Base-by-base conservation (phyloP, 2,888 invertebrate species). In the Andrena chrysosceles region DNA sequence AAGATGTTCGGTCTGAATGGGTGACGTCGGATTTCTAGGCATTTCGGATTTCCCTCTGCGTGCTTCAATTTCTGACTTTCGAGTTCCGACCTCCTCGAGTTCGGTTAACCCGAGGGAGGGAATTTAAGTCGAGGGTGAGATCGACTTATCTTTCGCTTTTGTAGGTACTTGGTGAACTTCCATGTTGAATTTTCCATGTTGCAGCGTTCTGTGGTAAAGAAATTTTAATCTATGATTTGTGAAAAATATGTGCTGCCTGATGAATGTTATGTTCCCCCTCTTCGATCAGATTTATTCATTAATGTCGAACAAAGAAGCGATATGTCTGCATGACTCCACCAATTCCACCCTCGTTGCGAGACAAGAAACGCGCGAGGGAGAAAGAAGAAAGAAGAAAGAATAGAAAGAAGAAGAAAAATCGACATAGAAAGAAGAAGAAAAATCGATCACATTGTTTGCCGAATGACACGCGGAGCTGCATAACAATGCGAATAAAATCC, bases 361-460 rank as follows among this genome's bases (percentile, higher is more conserved):
- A n/a, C 31, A n/a, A 62, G 31, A 56, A 31, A 42, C 16, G 13
- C 59, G 29, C n/a, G 0, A 10, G 59, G 13, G 42, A 23, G 23
- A 1, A 8, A 26, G 26, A n/a, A n/a, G n/a, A n/a, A n/a, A n/a
- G n/a, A n/a, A n/a, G n/a, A n/a, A n/a, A n/a, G n/a, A n/a, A 26
- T 42, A 4, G 42, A 42, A 42, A 26, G 2, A 2, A 3, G 8
- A 13, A 23, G 23, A 56, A 56, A 56, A 56, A 59, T 70, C 59
- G 20, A 26, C 56, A 26, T 42, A 4, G 42, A 42, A 42, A 26
- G 2, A 2, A 3, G 8, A 13, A 23, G 23, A 56, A 56, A 56
- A 56, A 59, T 70, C 59, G 69, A 70, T 59, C 26, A 10, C 26
- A 59, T 59, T 48, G 59, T 70, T 59, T 59, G 59, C 59, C 42